phyloP scores from a whole-genome alignment of 1,140 invertebrate genomes.

The Bombus haemorrhoidalis region DNA sequence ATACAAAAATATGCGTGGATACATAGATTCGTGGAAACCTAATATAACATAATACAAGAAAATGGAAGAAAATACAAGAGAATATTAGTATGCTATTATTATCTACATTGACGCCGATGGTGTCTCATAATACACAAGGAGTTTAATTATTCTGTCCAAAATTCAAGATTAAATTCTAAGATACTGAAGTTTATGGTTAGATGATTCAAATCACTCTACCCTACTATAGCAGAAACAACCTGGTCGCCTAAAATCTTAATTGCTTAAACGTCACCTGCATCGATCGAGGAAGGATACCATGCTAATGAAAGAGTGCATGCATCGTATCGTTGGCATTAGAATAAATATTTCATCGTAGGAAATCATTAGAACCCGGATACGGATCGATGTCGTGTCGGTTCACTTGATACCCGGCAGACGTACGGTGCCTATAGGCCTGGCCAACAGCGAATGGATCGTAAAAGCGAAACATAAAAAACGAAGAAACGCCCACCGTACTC shows the following conservation, averaged over 20 bases:
- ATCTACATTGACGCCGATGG: no score
- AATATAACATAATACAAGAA: no score
- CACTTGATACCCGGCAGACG: slow-evolving; percentile 66
- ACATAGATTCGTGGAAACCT: no score
- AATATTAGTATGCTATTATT: no score
- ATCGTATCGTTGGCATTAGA: slow-evolving; percentile 30
- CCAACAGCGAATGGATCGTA: slow-evolving; percentile 62
- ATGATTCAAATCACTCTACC: not conserved
- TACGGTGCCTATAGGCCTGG: slow-evolving; percentile 33
- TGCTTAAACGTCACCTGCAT: not conserved
- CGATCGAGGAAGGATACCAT: not conserved
- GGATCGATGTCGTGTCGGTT: slow-evolving; percentile 60
- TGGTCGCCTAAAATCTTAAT: no score
- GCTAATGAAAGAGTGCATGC: slow-evolving; percentile 19
- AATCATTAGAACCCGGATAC: slow-evolving; percentile 63
- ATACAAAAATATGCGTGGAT: no score
- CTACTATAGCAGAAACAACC: no score
- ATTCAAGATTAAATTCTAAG: not conserved
- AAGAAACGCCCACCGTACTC: slow-evolving; percentile 65
- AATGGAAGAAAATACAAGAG: no score
- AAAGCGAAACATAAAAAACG: slow-evolving; percentile 65
- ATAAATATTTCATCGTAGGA: slow-evolving; percentile 62
- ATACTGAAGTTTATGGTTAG: not conserved
- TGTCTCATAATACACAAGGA: not conserved
- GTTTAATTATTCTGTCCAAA: not conserved